Evolutionary conservation across 1,140 invertebrate species (phyloP).

Genomic region (Apis laboriosa): DNA sequence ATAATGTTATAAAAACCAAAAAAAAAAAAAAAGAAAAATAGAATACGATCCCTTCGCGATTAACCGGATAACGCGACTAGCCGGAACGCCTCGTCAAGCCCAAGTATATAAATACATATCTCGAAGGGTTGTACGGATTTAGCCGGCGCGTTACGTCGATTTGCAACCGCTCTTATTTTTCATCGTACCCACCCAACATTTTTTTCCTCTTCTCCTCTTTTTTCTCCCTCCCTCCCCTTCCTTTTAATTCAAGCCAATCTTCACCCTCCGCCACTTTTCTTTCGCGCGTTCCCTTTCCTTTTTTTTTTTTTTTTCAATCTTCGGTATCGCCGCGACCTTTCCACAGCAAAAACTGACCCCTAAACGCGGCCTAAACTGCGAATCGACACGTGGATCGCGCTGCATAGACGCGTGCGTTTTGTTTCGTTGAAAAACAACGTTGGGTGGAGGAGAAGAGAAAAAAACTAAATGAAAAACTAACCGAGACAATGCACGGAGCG

Average conservation of each 20-base stretch:
- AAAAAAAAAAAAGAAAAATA: no score
- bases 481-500: constrained; percentile 56
- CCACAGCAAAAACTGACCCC: constrained; percentile 51
- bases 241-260: constrained; percentile 17
- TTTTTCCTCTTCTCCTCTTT: constrained; percentile 37
- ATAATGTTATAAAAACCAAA: no score
- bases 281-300: background rate
- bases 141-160: no score
- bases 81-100: no score
- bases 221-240: background rate
- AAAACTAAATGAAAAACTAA: constrained; percentile 40
- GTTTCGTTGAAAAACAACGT: constrained; percentile 43
- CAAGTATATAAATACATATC: no score
- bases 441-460: background rate
- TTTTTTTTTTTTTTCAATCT: constrained; percentile 11
- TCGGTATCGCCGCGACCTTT: background rate
- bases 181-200: background rate
- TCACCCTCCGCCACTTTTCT: constrained; percentile 2
- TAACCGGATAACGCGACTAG: no score
- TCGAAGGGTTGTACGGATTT: no score
- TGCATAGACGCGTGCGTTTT: constrained; percentile 47
- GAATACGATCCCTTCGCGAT: no score
- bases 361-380: background rate
- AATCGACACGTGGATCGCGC: constrained; percentile 37
- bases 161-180: background rate